Conservation (phyloP, 1,140 invertebrate genomes). For the Hormaphis cornu region DNA sequence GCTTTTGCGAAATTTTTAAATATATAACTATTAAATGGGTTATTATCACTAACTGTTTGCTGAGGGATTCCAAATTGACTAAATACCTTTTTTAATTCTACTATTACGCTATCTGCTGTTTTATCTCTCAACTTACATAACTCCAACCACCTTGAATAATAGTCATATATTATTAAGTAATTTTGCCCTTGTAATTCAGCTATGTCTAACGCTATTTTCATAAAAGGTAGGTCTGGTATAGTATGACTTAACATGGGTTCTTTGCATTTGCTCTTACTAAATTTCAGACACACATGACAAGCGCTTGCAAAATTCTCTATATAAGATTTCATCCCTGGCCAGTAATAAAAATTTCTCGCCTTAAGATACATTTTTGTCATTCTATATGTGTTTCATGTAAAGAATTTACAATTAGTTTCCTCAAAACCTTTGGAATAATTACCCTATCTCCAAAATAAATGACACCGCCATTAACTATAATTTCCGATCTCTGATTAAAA, state of each 20-base stretch:
- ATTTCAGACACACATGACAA: slow-evolving; percentile 39
- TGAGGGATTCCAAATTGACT: slow-evolving; percentile 32
- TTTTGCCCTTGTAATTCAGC: slow-evolving; percentile 20
- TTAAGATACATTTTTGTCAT: slow-evolving; percentile 39
- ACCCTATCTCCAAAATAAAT: slow-evolving; percentile 39
- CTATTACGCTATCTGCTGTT: slow-evolving; percentile 2
- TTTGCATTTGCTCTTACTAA: slow-evolving; percentile 37
- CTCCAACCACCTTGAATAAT: slow-evolving; percentile 36
- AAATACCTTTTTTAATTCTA: slow-evolving; percentile 32
- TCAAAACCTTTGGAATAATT: slow-evolving; percentile 39
- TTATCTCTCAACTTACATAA: slow-evolving; percentile 27
- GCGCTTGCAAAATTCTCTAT: too few species aligned
- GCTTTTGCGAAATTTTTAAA: slow-evolving; percentile 31
- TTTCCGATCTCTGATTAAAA: slow-evolving; percentile 35
- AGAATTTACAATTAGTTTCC: slow-evolving; percentile 39
- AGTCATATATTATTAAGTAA: slow-evolving; percentile 25
- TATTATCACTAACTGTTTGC: slow-evolving; percentile 27
- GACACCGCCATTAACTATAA: slow-evolving; percentile 37
- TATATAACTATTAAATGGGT: slow-evolving; percentile 27
- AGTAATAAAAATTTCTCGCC: slow-evolving; percentile 39
- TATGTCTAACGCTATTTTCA: slow-evolving; percentile 40
- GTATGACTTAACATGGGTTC: slow-evolving; percentile 38
- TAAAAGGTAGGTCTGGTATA: slow-evolving; percentile 38
- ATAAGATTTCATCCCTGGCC: slow-evolving; percentile 40
- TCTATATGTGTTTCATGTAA: slow-evolving; percentile 41